Conservation (phyloP, 2,113 vertebrate genomes). For the Amblyornis subalaris region DNA sequence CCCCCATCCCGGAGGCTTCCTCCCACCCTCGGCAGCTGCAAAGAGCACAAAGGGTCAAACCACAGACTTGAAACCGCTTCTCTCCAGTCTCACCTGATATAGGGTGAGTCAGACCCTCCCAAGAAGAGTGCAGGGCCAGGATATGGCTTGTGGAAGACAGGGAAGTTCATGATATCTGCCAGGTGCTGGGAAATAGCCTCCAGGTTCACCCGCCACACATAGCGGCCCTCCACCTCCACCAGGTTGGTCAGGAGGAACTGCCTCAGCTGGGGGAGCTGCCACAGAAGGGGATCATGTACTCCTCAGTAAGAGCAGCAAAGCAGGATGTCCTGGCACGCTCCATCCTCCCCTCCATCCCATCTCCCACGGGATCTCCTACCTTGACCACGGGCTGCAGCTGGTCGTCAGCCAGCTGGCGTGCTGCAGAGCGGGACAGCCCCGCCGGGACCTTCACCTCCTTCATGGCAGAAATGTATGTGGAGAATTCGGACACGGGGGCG, state of each 20-base stretch:
- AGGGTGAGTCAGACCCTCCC: slow-evolving; percentile 85
- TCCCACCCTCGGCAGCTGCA: not conserved
- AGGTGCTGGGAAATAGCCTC: slow-evolving; percentile 83
- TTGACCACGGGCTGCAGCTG: slow-evolving; percentile 79
- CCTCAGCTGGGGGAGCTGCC: slow-evolving; percentile 79
- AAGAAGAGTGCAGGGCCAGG: slow-evolving; percentile 87
- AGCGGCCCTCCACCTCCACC: slow-evolving; percentile 79
- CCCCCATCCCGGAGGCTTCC: fast-evolving
- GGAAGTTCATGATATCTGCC: slow-evolving; percentile 82
- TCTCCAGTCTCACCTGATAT: slow-evolving; percentile 79
- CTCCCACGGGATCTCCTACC: slow-evolving; percentile 55
- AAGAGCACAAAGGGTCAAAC: not conserved
- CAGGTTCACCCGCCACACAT: slow-evolving; percentile 88
- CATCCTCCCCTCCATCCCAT: not conserved
- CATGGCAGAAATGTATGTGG: slow-evolving; percentile 84
- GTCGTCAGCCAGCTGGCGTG: slow-evolving; percentile 83
- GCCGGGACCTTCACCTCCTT: slow-evolving; percentile 75
- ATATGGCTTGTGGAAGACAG: slow-evolving; percentile 72
- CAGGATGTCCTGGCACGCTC: not conserved
- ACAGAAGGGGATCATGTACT: fast-evolving
- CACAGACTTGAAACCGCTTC: fast-evolving
- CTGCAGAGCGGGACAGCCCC: slow-evolving; percentile 80
- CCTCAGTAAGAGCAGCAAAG: not conserved
- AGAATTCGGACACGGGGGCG: slow-evolving; percentile 62
- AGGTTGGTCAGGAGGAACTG: slow-evolving; percentile 93